A percentile compares a stretch with the other conserved stretches of the same genome.
These are phyloP conservation scores for Frieseomelitta varia DNA, from an alignment of 1,140 invertebrate genomes.

Conservation along the genomic window DNA sequence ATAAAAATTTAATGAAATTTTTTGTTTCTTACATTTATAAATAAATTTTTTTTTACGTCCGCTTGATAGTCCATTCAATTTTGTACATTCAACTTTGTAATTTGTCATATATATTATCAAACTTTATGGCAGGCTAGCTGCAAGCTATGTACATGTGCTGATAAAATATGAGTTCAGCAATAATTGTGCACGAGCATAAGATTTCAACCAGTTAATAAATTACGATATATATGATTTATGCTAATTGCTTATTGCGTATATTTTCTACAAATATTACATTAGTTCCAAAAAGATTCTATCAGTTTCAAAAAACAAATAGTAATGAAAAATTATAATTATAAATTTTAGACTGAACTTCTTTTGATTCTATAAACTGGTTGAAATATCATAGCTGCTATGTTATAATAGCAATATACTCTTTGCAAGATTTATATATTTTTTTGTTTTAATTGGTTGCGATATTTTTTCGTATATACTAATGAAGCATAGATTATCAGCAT, in stretches of 20 bases:
- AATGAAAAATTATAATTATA: neutral
- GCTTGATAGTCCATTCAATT: neutral
- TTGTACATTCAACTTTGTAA: too few species aligned
- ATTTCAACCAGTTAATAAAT: constrained; percentile 33
- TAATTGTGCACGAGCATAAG: neutral
- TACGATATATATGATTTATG: neutral
- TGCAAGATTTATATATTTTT: constrained; percentile 1
- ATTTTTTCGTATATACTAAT: constrained; percentile 10
- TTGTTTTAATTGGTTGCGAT: neutral
- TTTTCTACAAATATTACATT: neutral
- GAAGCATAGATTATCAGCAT: neutral
- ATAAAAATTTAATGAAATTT: neutral
- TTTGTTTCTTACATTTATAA: neutral
- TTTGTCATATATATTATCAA: neutral
- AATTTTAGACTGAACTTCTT: neutral
- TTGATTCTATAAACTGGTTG: neutral
- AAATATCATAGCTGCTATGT: neutral
- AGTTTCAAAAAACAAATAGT: neutral
- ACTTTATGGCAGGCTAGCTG: neutral
- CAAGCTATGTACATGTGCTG: constrained; percentile 11
- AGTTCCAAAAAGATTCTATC: neutral
- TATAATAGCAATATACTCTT: neutral
- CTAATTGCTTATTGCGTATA: neutral
- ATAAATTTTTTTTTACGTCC: neutral
- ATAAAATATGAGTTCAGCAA: constrained; percentile 22